Evolutionary conservation across 2,888 invertebrate genomes (phyloP).

Genomic region (Drosophila phalerata): DNA sequence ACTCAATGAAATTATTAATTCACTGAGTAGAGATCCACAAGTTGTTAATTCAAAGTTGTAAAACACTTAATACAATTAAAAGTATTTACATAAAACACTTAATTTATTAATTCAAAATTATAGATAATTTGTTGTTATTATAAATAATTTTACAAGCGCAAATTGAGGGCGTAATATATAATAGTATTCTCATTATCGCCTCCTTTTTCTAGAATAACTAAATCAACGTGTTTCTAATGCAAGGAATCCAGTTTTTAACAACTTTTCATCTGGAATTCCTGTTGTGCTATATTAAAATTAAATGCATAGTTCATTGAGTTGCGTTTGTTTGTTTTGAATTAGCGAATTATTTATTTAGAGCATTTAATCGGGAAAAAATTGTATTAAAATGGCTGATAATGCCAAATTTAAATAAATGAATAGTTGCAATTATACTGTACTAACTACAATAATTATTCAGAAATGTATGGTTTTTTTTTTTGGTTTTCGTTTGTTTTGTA

Average conservation of each 20-base stretch:
- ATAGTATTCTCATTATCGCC: not conserved
- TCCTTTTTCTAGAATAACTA: not conserved
- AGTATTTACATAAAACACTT: not conserved
- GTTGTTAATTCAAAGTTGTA: not conserved
- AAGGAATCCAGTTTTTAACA: not conserved
- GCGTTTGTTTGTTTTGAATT: not conserved
- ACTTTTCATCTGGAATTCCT: not conserved
- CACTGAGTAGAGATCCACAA: not conserved
- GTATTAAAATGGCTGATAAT: not conserved
- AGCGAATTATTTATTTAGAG: not conserved
- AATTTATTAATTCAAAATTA: not conserved
- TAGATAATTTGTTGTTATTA: not conserved
- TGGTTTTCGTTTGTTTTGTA: too few relatives aligned
- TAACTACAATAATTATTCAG: not conserved
- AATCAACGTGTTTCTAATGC: conserved; percentile 2
- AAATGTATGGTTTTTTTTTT: too few relatives aligned
- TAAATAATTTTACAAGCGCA: not conserved
- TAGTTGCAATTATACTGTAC: not conserved
- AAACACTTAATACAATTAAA: not conserved
- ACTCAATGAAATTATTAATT: not conserved
- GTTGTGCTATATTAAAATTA: not conserved
- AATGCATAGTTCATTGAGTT: not conserved
- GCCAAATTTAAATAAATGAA: too few relatives aligned
- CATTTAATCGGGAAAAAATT: not conserved
- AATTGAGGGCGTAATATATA: not conserved